Percentiles rank a stretch among this genome's conserved stretches.
These are phyloP conservation scores for Drosophila gaucha DNA, from an alignment of 2,888 invertebrate species.

Conservation along the genomic window DNA sequence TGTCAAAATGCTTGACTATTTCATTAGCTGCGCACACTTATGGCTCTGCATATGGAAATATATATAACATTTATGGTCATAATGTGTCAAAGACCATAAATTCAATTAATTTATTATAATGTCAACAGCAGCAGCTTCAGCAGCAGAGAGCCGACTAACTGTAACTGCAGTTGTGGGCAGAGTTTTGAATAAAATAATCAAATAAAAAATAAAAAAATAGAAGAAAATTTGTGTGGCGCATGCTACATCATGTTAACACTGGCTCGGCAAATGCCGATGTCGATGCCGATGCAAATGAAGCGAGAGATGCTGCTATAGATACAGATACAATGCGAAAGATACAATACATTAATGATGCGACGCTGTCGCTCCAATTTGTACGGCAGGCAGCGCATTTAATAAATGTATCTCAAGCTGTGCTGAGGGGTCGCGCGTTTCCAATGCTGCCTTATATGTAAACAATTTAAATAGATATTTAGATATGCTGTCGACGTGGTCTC, in stretches of 20 bases:
- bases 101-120: constrained; percentile 82
- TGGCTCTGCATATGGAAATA: constrained; percentile 32
- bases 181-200: constrained; percentile 59
- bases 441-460: constrained; percentile 69
- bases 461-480: constrained; percentile 78
- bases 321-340: constrained; percentile 41
- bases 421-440: constrained; percentile 34
- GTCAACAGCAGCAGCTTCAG: constrained; percentile 64
- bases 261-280: constrained; percentile 13
- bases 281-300: not conserved
- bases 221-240: constrained; percentile 58
- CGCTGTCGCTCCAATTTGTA: constrained; percentile 69
- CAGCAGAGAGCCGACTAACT: constrained; percentile 50
- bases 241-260: constrained; percentile 76
- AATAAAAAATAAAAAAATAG: constrained; percentile 58
- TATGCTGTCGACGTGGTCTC: constrained; percentile 66
- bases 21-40: constrained; percentile 66
- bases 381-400: constrained; percentile 68
- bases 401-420: constrained; percentile 79
- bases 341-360: constrained; percentile 61
- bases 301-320: constrained; percentile 10
- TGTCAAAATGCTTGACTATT: constrained; percentile 65
- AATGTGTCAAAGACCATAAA: constrained; percentile 82
- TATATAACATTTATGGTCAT: constrained; percentile 71
- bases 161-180: constrained; percentile 45